Evolutionary conservation across 2,113 vertebrate species (phyloP), one percentile per base, ranked within the genome.

Genomic region (Pluvianellus socialis): DNA sequence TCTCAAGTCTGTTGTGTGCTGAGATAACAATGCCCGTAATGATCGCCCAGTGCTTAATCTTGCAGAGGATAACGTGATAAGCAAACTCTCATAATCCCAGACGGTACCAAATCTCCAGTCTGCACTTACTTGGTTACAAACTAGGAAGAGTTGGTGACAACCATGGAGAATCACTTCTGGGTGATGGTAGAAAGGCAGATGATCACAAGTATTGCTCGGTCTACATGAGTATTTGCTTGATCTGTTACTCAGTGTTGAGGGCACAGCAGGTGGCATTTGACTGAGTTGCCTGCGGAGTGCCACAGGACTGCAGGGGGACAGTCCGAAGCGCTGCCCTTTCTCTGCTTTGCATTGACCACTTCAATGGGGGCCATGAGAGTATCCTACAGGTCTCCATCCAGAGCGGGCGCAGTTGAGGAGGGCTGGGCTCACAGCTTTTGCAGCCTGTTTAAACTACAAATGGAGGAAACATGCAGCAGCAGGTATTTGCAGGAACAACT

Each of bases 171-270:
- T 42, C 7, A 18, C 68, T 65, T 49, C 73, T 75, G n/a, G 44
- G 16, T 18, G 66, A 13, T 35, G 33, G 28, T 14, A 79, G 66
- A 75, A 95, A 79, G 27, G 21, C 45, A 66, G 35, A n/a, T 20
- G 24, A 47, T 33, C 6, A 6, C 0, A 0, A 45, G 18, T n/a
- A n/a, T 53, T 47, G 6, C 23, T 87, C 0, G 0, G 10, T 55
- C 70, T 72, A 10, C 52, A 4, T 47, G 33, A 42, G 13, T n/a
- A 21, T 8, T 8, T 45, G 32, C 59, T 65, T 0, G 0, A 13
- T 56, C 33, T 52, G 6, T 33, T 79, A 50, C 27, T 75, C 24
- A 10, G 2, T 22, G 33, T 19, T 26, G 7, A 53, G 42, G 12
- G 33, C 13, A 28, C 19, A 33, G 63, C n/a, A 26, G 38, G 38